phyloP scores from a whole-genome alignment of 2,797 vertebrate genomes.

The Alfaro cultratus region DNA sequence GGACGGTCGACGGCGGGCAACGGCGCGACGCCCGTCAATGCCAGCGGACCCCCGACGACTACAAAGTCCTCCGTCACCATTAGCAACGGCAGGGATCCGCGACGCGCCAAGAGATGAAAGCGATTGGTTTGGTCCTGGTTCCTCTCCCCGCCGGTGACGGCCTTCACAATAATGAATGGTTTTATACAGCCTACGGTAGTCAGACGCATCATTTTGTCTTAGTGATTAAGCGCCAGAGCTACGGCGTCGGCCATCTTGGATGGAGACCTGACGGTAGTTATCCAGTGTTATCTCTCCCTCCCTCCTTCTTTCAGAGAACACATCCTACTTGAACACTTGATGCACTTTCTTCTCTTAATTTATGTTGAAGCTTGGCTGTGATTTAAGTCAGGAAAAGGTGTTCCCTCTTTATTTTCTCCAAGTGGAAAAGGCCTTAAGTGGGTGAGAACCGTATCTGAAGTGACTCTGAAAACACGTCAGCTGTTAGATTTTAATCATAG shows the following conservation, averaged over 20 bases:
- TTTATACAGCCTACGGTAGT: slow-evolving; percentile 39
- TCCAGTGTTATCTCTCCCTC: slow-evolving; percentile 54
- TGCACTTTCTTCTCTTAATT: slow-evolving; percentile 93
- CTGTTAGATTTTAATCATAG: slow-evolving; percentile 61
- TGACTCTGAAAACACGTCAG: slow-evolving; percentile 66
- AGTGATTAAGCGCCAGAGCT: slow-evolving; percentile 42
- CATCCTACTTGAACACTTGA: slow-evolving; percentile 95
- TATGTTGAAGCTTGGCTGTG: slow-evolving; percentile 71
- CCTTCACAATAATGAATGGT: slow-evolving; percentile 24
- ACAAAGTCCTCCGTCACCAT: slow-evolving; percentile 86
- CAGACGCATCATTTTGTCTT: slow-evolving; percentile 38
- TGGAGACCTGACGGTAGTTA: slow-evolving; percentile 36
- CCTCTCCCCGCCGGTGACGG: slow-evolving; percentile 18
- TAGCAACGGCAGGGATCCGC: slow-evolving; percentile 96
- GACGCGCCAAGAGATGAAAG: slow-evolving; percentile 97
- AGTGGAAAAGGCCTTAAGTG: slow-evolving; percentile 64
- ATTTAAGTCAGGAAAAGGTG: slow-evolving; percentile 72
- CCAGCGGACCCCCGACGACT: slow-evolving; percentile 66
- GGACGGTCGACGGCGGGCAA: slow-evolving; percentile 86
- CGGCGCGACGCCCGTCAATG: slow-evolving; percentile 64
- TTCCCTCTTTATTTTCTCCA: slow-evolving; percentile 42
- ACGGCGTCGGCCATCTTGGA: slow-evolving; percentile 18
- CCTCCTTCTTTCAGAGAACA: slow-evolving; percentile 73
- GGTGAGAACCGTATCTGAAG: slow-evolving; percentile 62
- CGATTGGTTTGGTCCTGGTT: no score